Evolutionary conservation across 2,797 vertebrate species (phyloP), one percentile per base, ranked within the genome.

Genomic region (Melanotaenia trifasciata): DNA sequence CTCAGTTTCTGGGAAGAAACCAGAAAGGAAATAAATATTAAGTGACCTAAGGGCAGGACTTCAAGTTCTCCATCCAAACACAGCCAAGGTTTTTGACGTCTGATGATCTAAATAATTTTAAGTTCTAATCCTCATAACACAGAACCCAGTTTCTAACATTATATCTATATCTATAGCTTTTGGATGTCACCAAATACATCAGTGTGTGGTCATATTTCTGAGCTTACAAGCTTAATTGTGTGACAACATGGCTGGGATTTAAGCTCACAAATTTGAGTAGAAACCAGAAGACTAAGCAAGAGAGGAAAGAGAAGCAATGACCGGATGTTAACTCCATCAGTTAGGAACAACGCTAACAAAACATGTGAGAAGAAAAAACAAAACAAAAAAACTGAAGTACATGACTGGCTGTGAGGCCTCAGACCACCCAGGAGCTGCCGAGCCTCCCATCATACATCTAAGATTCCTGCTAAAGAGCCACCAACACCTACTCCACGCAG

Each of bases 291-390:
- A 40, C 11, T 3, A 9, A 47, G 40, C 62, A 35, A 60, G 57
- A 50, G 65, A 81, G 72, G 64, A 75, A 80, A 62, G 75, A 82
- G 30, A 88, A 82, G 73, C 74, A 73, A 80, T 71, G 77, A 84
- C 88, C 88, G 92, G 90, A 93, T 87, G 90, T 92, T 90, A 88
- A 91, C 83, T 84, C 76, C 79, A 84, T 87, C 85, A 80, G 88
- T 79, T 84, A 87, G 75, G 83, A 85, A 69, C 79, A 72, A 76
- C 36, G 67, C 77, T 26, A 54, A 50, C 10, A 54, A 24, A 47
- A 47, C 45, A 92, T 93, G 13, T 8, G 16, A 54, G 24, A 14
- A 54, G 26, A 47, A n/a, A 54, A 24, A 47, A n/a, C 45, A 91
- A 92, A 93, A 81, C 88, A 90, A 85, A 93, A 92, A 93, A 84